phyloP scores from a whole-genome alignment of 2,888 invertebrate species.

The Zaprionus lineosus region DNA sequence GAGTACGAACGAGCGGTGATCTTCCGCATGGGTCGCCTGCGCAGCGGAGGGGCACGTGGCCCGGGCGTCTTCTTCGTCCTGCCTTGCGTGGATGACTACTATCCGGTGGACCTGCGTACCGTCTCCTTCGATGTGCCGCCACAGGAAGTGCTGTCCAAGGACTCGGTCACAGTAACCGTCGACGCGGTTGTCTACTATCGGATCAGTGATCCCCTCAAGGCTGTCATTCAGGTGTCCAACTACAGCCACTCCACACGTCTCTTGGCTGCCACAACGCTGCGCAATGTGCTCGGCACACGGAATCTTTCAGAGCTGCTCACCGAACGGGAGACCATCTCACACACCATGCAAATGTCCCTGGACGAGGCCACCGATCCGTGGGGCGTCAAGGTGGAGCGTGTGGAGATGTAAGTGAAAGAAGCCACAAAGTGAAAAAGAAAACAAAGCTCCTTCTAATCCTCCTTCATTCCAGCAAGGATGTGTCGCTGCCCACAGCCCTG shows the following conservation, averaged over 20 bases:
- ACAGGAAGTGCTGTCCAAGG: slow-evolving; percentile 96
- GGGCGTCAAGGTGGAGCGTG: slow-evolving; percentile 96
- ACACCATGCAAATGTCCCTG: slow-evolving; percentile 91
- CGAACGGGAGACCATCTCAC: slow-evolving; percentile 95
- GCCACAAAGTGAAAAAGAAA: too few species aligned
- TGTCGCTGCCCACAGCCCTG: slow-evolving; percentile 89
- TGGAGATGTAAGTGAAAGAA: slow-evolving; percentile 90
- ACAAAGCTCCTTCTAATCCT: too few species aligned
- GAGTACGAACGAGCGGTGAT: slow-evolving; percentile 95
- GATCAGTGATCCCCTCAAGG: slow-evolving; percentile 90
- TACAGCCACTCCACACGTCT: slow-evolving; percentile 92
- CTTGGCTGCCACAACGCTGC: slow-evolving; percentile 91
- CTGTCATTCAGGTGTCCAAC: slow-evolving; percentile 89
- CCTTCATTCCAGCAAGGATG: slow-evolving; percentile 87
- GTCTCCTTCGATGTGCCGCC: slow-evolving; percentile 98
- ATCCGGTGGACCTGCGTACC: slow-evolving; percentile 95
- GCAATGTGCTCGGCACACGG: slow-evolving; percentile 95
- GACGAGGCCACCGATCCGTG: slow-evolving; percentile 91
- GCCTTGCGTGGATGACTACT: slow-evolving; percentile 96
- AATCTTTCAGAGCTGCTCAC: slow-evolving; percentile 95
- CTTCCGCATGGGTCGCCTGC: slow-evolving; percentile 91
- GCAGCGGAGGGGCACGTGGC: slow-evolving; percentile 84
- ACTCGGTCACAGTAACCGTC: slow-evolving; percentile 96
- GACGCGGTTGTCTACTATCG: slow-evolving; percentile 94
- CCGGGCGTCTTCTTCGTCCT: slow-evolving; percentile 96